A percentile compares a stretch with the other conserved stretches of the same genome.
phyloP scores from a whole-genome alignment of 1,140 invertebrate species.

The Sycophaga agraensis region DNA sequence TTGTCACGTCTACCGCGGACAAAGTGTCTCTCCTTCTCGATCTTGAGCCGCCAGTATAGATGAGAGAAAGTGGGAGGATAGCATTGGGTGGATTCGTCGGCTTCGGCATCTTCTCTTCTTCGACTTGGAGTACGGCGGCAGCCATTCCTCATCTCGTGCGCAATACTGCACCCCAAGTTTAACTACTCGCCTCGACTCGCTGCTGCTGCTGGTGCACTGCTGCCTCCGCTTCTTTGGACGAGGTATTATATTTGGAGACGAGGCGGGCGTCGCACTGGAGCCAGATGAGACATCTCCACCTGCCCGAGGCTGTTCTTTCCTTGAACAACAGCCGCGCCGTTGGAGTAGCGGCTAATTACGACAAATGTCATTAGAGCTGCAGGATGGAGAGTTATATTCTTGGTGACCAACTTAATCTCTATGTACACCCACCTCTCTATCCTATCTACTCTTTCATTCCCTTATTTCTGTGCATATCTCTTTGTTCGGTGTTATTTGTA shows the following conservation, averaged over 20 bases:
- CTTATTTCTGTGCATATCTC: no score
- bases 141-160: constrained; percentile 2
- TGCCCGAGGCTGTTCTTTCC: constrained; percentile 43
- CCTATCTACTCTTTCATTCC: no score
- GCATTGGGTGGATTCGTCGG: not conserved
- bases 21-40: no score
- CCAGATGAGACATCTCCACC: no score
- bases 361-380: no score
- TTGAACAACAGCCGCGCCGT: not conserved
- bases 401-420: no score
- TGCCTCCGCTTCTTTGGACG: not conserved
- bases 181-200: not conserved
- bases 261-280: not conserved
- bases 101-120: constrained; percentile 4
- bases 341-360: constrained; percentile 5
- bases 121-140: not conserved
- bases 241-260: not conserved
- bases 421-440: no score
- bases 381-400: no score
- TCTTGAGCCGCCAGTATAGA: no score
- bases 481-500: no score
- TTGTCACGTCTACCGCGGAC: not conserved
- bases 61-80: no score
- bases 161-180: not conserved
- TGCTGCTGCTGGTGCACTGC: not conserved